A percentile compares a stretch with the other conserved stretches of the same genome.
These are phyloP conservation scores for Apomyelois bistriatella DNA, from an alignment of 2,888 invertebrate species.

Conservation along the genomic window DNA sequence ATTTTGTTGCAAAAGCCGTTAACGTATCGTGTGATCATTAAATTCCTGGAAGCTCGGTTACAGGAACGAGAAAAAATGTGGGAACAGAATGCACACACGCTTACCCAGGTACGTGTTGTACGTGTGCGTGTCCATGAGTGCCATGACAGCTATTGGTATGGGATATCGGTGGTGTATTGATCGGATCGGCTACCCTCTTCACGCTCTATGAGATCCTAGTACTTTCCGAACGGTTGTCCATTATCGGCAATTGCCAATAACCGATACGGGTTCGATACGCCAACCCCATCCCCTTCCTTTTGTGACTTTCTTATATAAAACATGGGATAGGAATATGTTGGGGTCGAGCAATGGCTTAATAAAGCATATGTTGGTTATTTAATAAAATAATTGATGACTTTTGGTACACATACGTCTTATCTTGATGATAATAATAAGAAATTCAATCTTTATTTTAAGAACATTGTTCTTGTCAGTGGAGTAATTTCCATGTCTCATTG, in stretches of 20 bases:
- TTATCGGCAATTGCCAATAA: constrained; percentile 73
- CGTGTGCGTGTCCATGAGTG: constrained; percentile 11
- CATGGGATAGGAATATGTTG: too few relatives aligned
- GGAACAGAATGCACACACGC: constrained; percentile 12
- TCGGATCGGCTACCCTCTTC: constrained; percentile 60
- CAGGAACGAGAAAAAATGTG: constrained; percentile 8
- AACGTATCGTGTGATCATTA: neutral
- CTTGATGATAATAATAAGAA: too few relatives aligned
- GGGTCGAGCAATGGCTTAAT: too few relatives aligned
- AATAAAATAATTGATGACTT: too few relatives aligned
- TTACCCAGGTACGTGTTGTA: constrained; percentile 2
- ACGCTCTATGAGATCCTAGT: constrained; percentile 52
- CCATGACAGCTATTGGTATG: constrained; percentile 25
- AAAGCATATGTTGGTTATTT: too few relatives aligned
- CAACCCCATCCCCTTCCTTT: neutral
- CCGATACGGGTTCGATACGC: constrained; percentile 31
- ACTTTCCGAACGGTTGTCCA: constrained; percentile 71
- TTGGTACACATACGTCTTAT: too few relatives aligned
- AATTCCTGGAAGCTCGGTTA: constrained; percentile 1
- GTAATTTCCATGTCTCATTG: too few relatives aligned
- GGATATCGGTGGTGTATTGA: constrained; percentile 52
- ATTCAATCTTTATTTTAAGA: too few relatives aligned
- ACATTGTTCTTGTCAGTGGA: too few relatives aligned
- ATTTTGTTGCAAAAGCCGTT: neutral
- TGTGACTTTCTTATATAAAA: neutral